Percentiles rank a stretch among this genome's conserved stretches.
Conservation (phyloP, 2,113 vertebrate genomes). For the Mus musculus region GRCm39 chr1:170191001-170191500, state of each 20-base stretch:
- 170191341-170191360: not conserved
- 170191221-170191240: not conserved
- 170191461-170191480: not conserved
- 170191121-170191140: not conserved
- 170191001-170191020: not conserved
- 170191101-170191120: not conserved
- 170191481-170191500: not conserved
- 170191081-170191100: not conserved
- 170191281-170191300: not conserved
- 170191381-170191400: not conserved
- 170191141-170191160: conserved; percentile 32
- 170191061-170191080: not conserved
- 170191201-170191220: not conserved
- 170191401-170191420: not conserved
- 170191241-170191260: not conserved
- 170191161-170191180: not conserved
- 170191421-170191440: not conserved
- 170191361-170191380: not conserved
- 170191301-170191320: not conserved
- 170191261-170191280: not conserved
- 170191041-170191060: not conserved
- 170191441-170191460: not conserved
- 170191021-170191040: not conserved
- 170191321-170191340: not conserved
- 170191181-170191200: not conserved